A percentile compares a stretch with the other conserved stretches of the same genome.
Evolutionary conservation across 2,113 vertebrate genomes (phyloP).

Genomic region (Pagrus major): DNA sequence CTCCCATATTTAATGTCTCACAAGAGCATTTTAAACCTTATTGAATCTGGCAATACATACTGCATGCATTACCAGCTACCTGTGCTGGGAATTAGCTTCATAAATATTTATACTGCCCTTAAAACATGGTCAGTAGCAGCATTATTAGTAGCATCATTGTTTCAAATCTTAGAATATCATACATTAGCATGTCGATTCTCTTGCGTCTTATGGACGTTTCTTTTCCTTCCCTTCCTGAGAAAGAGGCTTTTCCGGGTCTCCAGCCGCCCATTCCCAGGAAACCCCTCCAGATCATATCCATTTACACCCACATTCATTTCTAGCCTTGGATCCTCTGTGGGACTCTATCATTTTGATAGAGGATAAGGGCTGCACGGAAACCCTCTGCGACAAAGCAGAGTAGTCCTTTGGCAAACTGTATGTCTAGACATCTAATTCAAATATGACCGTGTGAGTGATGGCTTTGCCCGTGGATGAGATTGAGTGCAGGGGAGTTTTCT

Average conservation of each 20-base stretch:
- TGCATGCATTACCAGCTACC: conserved; percentile 13
- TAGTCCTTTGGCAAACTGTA: conserved; percentile 74
- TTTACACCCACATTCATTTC: conserved; percentile 50
- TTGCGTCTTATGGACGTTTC: conserved; percentile 2
- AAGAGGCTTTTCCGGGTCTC: conserved; percentile 25
- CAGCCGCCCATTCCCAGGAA: conserved; percentile 41
- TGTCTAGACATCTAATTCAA: conserved; percentile 81
- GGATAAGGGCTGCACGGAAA: conserved; percentile 60
- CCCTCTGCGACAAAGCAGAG: conserved; percentile 63
- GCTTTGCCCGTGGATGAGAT: conserved; percentile 73
- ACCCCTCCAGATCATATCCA: conserved; percentile 56
- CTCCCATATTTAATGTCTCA: conserved; percentile 15
- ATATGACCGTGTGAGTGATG: conserved; percentile 78
- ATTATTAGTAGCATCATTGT: not conserved
- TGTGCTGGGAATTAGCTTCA: conserved; percentile 9
- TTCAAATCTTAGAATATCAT: conserved; percentile 1
- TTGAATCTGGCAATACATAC: conserved; percentile 10
- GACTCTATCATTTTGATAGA: conserved; percentile 67
- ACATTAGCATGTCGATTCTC: not conserved
- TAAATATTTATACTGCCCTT: conserved; percentile 26
- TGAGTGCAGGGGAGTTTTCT: conserved; percentile 40
- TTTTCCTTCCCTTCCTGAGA: not conserved
- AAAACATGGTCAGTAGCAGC: not conserved
- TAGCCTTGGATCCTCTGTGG: conserved; percentile 43
- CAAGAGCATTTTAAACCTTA: conserved; percentile 18